Conservation (phyloP, 2,113 vertebrate genomes). For the Tetrax tetrax region DNA sequence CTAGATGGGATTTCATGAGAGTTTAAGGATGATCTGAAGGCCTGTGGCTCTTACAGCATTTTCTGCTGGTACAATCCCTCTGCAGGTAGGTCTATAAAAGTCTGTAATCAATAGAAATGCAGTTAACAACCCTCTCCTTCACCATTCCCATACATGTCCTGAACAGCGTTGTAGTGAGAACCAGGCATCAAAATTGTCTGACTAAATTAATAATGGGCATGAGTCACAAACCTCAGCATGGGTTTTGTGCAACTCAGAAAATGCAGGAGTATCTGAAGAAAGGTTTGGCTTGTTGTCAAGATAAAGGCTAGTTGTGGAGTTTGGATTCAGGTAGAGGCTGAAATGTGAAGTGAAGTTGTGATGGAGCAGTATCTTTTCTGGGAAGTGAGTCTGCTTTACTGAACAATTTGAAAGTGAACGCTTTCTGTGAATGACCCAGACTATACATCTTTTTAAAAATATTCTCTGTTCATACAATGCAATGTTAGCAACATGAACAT, state of each 20-base stretch:
- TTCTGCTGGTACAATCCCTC: not conserved
- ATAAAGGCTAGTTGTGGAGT: not conserved
- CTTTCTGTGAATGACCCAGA: not conserved
- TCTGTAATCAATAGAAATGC: not conserved
- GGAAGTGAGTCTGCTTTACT: not conserved
- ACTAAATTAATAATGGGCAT: not conserved
- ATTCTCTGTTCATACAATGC: not conserved
- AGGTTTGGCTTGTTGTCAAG: not conserved
- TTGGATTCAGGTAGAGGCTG: not conserved
- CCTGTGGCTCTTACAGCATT: not conserved
- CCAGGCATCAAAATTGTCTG: not conserved
- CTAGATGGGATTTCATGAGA: not conserved
- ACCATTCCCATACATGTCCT: fast-evolving
- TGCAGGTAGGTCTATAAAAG: not conserved
- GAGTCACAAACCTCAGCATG: not conserved
- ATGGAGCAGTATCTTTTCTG: not conserved
- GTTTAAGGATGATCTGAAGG: not conserved
- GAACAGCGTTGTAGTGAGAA: not conserved
- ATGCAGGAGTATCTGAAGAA: not conserved
- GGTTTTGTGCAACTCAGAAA: not conserved
- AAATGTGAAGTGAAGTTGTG: not conserved
- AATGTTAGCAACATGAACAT: not conserved
- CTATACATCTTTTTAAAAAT: not conserved
- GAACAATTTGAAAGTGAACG: not conserved
- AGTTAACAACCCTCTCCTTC: not conserved